phyloP scores from a whole-genome alignment of 1,140 invertebrate species.

The Idris sp. region DNA sequence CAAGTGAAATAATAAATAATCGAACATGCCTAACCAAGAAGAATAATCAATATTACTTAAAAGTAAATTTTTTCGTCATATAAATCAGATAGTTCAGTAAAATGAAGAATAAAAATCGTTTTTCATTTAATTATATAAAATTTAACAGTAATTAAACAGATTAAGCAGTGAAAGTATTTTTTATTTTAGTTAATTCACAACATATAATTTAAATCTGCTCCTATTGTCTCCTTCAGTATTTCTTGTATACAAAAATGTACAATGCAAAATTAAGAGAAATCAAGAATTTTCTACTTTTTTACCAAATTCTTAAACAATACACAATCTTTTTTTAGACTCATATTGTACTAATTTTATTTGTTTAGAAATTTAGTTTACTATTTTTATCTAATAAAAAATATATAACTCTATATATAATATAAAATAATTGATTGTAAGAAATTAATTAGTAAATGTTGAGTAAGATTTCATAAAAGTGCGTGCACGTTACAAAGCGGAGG shows the following conservation, averaged over 20 bases:
- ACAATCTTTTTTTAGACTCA: constrained; percentile 6
- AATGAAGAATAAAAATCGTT: too few relatives aligned
- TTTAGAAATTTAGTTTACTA: neutral
- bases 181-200: neutral
- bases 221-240: constrained; percentile 19
- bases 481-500: constrained; percentile 28
- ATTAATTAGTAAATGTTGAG: constrained; percentile 11
- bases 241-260: constrained; percentile 11
- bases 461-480: constrained; percentile 24
- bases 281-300: constrained; percentile 24
- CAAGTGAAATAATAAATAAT: too few relatives aligned
- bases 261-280: constrained; percentile 35
- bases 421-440: constrained; percentile 19
- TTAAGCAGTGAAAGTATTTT: constrained; percentile 10
- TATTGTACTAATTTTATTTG: neutral
- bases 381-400: neutral
- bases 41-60: too few relatives aligned
- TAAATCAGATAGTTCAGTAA: too few relatives aligned
- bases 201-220: constrained; percentile 4
- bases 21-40: too few relatives aligned
- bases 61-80: too few relatives aligned
- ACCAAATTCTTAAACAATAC: constrained; percentile 14
- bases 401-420: constrained; percentile 16
- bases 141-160: constrained; percentile 4
- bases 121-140: neutral